Base-by-base conservation (phyloP, 1,140 invertebrate genomes). In the Conus betulinus region DNA sequence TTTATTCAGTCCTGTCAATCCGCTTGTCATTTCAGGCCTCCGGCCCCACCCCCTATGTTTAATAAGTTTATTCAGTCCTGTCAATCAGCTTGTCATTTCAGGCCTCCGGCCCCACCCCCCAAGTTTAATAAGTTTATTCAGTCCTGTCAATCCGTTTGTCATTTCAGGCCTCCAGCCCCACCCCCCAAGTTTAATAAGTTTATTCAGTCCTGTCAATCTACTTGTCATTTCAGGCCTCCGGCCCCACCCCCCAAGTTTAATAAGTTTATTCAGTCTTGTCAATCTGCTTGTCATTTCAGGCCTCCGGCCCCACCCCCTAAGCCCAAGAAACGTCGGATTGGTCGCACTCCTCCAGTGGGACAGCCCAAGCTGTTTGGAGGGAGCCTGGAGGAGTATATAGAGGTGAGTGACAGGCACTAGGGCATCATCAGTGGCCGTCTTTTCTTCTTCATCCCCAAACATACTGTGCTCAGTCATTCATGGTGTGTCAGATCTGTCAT, bases 321-420 rank as follows among this genome's bases (percentile, higher is more conserved):
- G 89, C 93, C 93, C 81, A 93, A 93, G 89, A 95, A 95, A 91
- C 90, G 94, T 88, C 90, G 93, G 63, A 94, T 95, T 78, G 95
- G 95, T 39, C 96, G 97, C 78, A 94, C 95, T 84, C 97, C 97
- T 92, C 97, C 97, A 93, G 97, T 97, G 84, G 97, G 97, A 0
- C 97, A 98, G 91, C 98, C 98, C 2, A 98, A 98, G 93, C 95
- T 99, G 79, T 99, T 99, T 95, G 98, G 98, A n/a, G 98, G 98
- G 52, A 98, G 97, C 87, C 95, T 99, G 25, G 98, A 99, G 94
- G 98, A 99, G 93, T 98, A 98, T 94, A 96, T 98, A 90, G 98
- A 96, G 91, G 94, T 95, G 91, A 93, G 53, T 83, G 25, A 13
- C 78, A 79, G 13, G 27, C 78, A 51, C 27, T 39, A 10, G 51